Evolutionary conservation across 2,797 vertebrate genomes (phyloP), one percentile per base, ranked within the genome.

Genomic region (Gephyroberyx darwinii): DNA sequence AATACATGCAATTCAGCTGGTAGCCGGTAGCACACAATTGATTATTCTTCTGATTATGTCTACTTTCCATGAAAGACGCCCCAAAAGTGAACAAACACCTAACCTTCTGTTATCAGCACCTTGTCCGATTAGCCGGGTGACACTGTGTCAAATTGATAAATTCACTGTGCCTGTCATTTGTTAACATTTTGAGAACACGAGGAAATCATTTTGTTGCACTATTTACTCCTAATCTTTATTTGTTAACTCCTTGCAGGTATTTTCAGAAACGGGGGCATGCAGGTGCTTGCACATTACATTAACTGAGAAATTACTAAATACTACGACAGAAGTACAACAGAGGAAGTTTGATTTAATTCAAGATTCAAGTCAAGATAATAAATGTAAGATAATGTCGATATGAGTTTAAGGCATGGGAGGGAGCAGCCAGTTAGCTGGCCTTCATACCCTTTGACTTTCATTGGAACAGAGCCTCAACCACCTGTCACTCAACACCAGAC

Each of bases 401-500:
- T 72, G 45, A 60, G 73, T 57, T 87, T 72, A 78, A 79, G 72
- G 60, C 39, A 77, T 30, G 39, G 72, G 74, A 67, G 17, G 53
- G 75, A 75, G 69, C 22, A 57, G 57, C 37, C 39, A 5, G 47
- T 51, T 59, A 50, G 56, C 57, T 19, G 9, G 57, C 39, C 30
- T 47, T 5, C 41, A 41, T 48, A n/a, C 4, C 16, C 41, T 51
- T 33, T 75, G 65, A 77, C 73, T 84, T 77, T 86, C 69, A 87
- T 71, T 83, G 51, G 58, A 84, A 43, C 31, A 65, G 65, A 84
- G 71, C 30, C 75, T 78, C 66, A 60, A 53, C 63, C 62, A 74
- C 64, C 85, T 86, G 88, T 90, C 90, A 89, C 74, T 90, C 90
- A 92, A 19, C 65, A 78, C 13, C 77, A 84, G 86, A 87, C 77